Evolutionary conservation across 2,888 invertebrate genomes (phyloP), one percentile per base, ranked within the genome.

Genomic region (Allacma fusca): DNA sequence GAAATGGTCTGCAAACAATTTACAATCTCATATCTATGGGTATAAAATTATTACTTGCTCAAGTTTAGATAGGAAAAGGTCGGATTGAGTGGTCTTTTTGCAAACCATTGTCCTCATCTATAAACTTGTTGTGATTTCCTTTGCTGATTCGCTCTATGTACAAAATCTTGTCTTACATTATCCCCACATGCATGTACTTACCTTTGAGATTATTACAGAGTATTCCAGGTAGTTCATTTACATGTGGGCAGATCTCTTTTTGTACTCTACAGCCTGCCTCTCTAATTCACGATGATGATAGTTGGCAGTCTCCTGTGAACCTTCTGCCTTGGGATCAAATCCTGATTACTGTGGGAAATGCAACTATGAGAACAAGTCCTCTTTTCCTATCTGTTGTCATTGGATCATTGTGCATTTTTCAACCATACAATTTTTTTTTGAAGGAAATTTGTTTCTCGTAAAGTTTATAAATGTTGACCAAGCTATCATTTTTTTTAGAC

Each of bases 261-360:
- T 34, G 34, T 34, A 9, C 9, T 34, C 34, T 34, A 4, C 50
- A 16, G 19, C 2, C 50, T 50, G 19, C 50, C 50, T 50, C 50
- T 50, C n/a, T 50, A 19, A 50, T 50, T 16, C 19, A 19, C n/a
- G n/a, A 50, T 50, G 50, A 50, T 50, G 19, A n/a, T 50, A 13
- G 40, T 40, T 40, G 13, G 50, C 19, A 2, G 50, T 50, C 50
- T 50, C n/a, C 2, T 50, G 19, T 50, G 16, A 50, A 50, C 50
- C 34, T 5, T 50, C 19, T 50, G 50, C n/a, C 50, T 50, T 50
- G 19, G 50, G 50, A 50, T 50, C 50, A 50, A n/a, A 50, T 50
- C 7, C 50, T 50, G 50, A 50, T 50, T 50, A 50, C 50, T 50
- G 50, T 50, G 50, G 50, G 50, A 50, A 50, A 50, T 50, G 19